A percentile compares a stretch with the other conserved stretches of the same genome.
Evolutionary conservation across 1,140 invertebrate species (phyloP).

Genomic region (Stegodyphus mimosarum): DNA sequence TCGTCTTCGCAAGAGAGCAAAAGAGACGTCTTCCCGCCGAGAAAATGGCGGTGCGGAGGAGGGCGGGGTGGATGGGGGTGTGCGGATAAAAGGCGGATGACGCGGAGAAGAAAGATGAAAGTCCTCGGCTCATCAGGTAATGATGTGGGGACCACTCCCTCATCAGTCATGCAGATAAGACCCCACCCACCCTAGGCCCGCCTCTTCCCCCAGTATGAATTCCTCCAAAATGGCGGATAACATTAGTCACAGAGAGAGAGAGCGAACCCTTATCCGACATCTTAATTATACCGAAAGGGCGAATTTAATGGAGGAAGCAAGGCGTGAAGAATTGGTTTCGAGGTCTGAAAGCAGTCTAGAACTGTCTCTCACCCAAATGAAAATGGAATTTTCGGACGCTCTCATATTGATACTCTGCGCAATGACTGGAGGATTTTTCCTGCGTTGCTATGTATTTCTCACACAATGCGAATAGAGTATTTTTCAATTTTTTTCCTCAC

Average conservation of each 20-base stretch:
- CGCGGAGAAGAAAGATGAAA: constrained; percentile 43
- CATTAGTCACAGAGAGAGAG: constrained; percentile 38
- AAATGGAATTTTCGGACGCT: no score
- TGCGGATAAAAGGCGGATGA: not conserved
- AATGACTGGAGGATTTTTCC: no score
- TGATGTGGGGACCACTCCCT: constrained; percentile 48
- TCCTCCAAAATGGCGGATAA: constrained; percentile 41
- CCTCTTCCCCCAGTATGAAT: constrained; percentile 16
- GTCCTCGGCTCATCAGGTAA: constrained; percentile 49
- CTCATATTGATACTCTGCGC: no score
- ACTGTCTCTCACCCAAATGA: no score
- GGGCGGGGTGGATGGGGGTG: not conserved
- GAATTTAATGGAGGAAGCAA: constrained; percentile 25
- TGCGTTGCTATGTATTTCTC: no score
- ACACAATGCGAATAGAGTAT: no score
- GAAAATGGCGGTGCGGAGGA: constrained; percentile 4
- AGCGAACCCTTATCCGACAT: constrained; percentile 35
- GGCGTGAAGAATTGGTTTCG: not conserved
- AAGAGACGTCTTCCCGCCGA: constrained; percentile 10
- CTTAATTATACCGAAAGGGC: constrained; percentile 45
- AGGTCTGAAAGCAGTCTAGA: no score
- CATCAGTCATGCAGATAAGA: constrained; percentile 57
- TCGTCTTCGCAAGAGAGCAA: no score
- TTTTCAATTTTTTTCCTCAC: no score
- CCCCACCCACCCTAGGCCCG: constrained; percentile 22